Evolutionary conservation across 2,888 invertebrate genomes (phyloP).

Genomic region (Mythimna ferrago): DNA sequence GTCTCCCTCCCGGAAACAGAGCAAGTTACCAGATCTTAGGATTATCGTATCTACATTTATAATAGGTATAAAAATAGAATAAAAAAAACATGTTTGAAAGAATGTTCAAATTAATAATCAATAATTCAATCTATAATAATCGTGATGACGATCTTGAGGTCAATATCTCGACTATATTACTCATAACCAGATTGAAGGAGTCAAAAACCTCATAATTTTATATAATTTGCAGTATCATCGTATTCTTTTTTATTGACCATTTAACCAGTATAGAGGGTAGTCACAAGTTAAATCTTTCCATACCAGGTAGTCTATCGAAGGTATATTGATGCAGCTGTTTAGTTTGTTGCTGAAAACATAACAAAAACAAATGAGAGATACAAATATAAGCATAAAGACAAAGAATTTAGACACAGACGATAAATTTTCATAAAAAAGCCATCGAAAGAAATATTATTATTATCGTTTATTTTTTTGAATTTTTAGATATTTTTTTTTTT

Average conservation of each 20-base stretch:
- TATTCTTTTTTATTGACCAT: not conserved
- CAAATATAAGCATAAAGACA: too few relatives aligned
- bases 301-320: conserved; percentile 17
- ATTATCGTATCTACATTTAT: too few relatives aligned
- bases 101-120: not conserved
- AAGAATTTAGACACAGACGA: too few relatives aligned
- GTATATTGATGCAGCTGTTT: conserved; percentile 38
- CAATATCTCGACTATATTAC: conserved; percentile 8
- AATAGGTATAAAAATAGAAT: too few relatives aligned
- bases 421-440: too few relatives aligned
- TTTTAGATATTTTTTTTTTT: too few relatives aligned
- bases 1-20: too few relatives aligned
- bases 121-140: not conserved
- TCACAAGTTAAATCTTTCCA: conserved; percentile 45
- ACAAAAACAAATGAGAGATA: too few relatives aligned
- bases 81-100: not conserved
- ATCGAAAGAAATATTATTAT: too few relatives aligned
- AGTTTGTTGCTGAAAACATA: conserved; percentile 44
- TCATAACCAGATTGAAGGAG: conserved; percentile 23
- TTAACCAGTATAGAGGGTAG: conserved; percentile 20
- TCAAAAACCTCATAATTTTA: conserved; percentile 21
- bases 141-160: not conserved
- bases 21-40: too few relatives aligned
- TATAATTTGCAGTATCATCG: not conserved
- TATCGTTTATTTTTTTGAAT: too few relatives aligned